These are phyloP conservation scores for Ptilorrhoa leucosticta DNA, from an alignment of 2,113 vertebrate species.

Conservation along the genomic window DNA sequence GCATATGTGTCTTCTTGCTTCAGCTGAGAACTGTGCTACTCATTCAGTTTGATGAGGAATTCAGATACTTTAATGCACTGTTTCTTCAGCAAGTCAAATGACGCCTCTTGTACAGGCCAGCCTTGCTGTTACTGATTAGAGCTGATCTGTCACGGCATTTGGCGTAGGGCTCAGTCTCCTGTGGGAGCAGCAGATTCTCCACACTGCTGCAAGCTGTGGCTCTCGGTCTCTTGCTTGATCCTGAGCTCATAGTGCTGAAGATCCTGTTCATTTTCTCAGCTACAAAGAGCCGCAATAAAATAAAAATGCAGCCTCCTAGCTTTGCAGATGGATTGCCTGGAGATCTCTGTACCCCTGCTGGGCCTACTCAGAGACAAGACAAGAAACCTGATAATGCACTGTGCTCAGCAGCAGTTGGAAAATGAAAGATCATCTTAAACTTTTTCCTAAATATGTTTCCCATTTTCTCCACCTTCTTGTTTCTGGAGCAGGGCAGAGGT, in stretches of 20 bases:
- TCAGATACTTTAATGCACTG: background rate
- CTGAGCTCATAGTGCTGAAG: background rate
- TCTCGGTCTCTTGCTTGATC: background rate
- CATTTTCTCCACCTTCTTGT: background rate
- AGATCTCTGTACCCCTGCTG: background rate
- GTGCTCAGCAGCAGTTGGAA: background rate
- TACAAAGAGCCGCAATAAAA: background rate
- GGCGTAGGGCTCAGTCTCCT: background rate
- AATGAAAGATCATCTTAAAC: background rate
- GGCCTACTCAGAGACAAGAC: background rate
- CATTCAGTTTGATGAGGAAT: background rate
- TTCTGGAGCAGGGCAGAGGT: background rate
- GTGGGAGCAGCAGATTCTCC: background rate
- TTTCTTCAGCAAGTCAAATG: background rate
- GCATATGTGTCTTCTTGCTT: background rate
- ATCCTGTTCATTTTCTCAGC: background rate
- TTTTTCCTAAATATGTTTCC: background rate
- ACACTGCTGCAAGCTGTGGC: background rate
- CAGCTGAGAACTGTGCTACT: background rate
- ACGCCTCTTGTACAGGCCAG: background rate
- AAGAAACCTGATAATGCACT: background rate
- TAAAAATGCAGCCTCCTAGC: background rate
- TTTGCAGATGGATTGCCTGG: background rate
- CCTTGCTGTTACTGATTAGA: background rate
- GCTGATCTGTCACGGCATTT: background rate